Evolutionary conservation across 1,140 invertebrate genomes (phyloP).

Genomic region (Trichonephila clavata): DNA sequence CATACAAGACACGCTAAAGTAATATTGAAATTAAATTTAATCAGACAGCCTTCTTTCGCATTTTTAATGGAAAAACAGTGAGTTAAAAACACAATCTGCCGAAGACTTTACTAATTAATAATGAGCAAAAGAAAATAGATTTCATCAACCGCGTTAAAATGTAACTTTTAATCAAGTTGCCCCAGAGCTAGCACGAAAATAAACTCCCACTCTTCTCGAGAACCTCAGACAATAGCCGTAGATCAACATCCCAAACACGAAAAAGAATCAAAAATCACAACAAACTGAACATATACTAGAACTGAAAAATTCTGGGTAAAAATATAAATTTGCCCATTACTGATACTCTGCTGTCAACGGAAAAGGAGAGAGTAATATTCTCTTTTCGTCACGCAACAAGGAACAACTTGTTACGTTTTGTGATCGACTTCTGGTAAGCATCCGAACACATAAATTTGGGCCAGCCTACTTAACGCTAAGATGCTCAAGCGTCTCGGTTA

Average conservation of each 20-base stretch:
- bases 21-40: too few species aligned
- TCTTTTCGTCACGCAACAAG: slow-evolving; percentile 33
- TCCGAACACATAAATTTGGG: slow-evolving; percentile 34
- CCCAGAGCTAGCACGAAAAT: too few species aligned
- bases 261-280: neutral
- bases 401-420: slow-evolving; percentile 23
- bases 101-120: too few species aligned
- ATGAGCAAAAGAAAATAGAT: too few species aligned
- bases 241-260: neutral
- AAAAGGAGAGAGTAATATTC: neutral
- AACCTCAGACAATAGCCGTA: too few species aligned
- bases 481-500: slow-evolving; percentile 37
- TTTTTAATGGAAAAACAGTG: too few species aligned
- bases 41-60: too few species aligned
- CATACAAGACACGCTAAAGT: too few species aligned
- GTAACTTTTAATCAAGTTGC: too few species aligned
- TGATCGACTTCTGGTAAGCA: slow-evolving; percentile 22
- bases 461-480: slow-evolving; percentile 62
- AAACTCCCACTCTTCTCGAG: too few species aligned
- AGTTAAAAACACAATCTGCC: too few species aligned
- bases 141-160: too few species aligned
- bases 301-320: neutral
- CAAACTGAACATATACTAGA: neutral
- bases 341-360: neutral
- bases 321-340: neutral